Evolutionary conservation across 2,888 invertebrate genomes (phyloP).

Genomic region (Reticulitermes lucifugus): DNA sequence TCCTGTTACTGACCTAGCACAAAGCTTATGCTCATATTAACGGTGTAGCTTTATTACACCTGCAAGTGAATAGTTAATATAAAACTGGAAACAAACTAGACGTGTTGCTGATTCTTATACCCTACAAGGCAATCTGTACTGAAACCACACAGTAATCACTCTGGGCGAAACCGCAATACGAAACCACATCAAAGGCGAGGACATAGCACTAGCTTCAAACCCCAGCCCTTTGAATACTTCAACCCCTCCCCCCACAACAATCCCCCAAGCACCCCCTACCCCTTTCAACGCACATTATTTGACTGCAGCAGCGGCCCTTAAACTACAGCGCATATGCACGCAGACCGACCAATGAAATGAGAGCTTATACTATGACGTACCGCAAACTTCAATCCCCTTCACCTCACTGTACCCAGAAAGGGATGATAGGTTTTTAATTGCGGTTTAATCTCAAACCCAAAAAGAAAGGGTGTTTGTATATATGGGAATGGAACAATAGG

Average conservation of each 20-base stretch:
- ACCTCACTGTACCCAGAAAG: background rate
- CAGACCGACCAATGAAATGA: slow-evolving; percentile 17
- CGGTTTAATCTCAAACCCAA: slow-evolving; percentile 21
- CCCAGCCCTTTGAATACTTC: slow-evolving; percentile 36
- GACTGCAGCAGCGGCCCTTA: slow-evolving; percentile 28
- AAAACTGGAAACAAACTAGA: too few relatives aligned
- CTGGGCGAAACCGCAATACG: slow-evolving; percentile 8
- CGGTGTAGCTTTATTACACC: too few relatives aligned
- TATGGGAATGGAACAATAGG: background rate
- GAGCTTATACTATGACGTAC: slow-evolving; percentile 26
- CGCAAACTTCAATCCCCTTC: background rate
- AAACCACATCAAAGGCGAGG: slow-evolving; percentile 39
- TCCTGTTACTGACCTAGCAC: too few relatives aligned
- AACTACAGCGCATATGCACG: slow-evolving; percentile 24
- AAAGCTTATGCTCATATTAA: too few relatives aligned
- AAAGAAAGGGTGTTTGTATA: background rate
- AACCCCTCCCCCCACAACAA: background rate
- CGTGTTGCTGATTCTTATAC: too few relatives aligned
- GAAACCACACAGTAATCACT: slow-evolving; percentile 34
- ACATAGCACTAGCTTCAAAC: slow-evolving; percentile 32
- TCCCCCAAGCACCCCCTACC: background rate
- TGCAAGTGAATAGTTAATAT: too few relatives aligned
- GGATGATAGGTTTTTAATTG: slow-evolving; percentile 33
- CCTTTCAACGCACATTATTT: slow-evolving; percentile 31
- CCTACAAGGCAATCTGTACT: too few relatives aligned